Conservation (phyloP, 2,113 vertebrate genomes). For the Dasyprocta punctata region DNA sequence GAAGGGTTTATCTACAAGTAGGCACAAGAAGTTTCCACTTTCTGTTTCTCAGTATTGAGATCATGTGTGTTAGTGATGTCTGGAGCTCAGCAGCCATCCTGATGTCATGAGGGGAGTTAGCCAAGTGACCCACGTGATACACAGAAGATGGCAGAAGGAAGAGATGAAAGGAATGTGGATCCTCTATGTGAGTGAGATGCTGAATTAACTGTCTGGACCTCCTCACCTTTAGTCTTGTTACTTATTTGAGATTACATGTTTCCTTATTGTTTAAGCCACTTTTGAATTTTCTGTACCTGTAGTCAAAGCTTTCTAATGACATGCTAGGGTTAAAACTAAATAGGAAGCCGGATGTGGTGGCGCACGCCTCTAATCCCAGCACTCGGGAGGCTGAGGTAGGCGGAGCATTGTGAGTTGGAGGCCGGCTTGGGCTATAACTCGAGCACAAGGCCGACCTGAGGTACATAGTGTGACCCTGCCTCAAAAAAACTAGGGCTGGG, state of each 20-base stretch:
- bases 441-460: too few relatives aligned
- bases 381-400: too few relatives aligned
- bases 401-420: too few relatives aligned
- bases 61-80: neutral
- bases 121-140: neutral
- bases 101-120: neutral
- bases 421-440: too few relatives aligned
- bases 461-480: too few relatives aligned
- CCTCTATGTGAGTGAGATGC: neutral
- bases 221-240: neutral
- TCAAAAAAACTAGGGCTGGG: too few relatives aligned
- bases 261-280: conserved; percentile 8
- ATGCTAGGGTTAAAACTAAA: neutral
- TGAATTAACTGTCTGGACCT: neutral
- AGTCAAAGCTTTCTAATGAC: neutral
- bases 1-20: neutral
- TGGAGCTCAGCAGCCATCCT: neutral
- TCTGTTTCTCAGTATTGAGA: neutral
- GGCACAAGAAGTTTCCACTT: neutral
- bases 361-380: too few relatives aligned
- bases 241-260: neutral
- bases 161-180: neutral
- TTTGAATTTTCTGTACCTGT: conserved; percentile 12
- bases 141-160: neutral
- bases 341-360: too few relatives aligned